phyloP scores from a whole-genome alignment of 2,888 invertebrate species.

The Amblyjoppa fuscipennis region DNA sequence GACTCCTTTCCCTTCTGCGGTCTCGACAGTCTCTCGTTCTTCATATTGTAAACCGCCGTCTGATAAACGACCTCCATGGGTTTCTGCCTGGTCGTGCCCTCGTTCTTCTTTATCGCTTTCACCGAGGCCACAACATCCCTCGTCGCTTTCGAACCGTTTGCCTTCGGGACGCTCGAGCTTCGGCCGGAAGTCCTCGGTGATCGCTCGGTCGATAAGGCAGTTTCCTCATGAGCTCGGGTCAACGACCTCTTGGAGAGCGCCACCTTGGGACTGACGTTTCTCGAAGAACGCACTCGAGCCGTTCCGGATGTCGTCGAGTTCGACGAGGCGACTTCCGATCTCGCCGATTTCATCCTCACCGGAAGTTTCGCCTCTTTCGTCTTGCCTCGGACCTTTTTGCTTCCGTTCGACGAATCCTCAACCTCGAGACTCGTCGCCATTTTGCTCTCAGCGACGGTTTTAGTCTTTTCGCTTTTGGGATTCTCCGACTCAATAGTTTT shows the following conservation, averaged over 20 bases:
- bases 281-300: slow-evolving; percentile 9
- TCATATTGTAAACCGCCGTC: slow-evolving; percentile 81
- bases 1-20: slow-evolving; percentile 73
- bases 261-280: slow-evolving; percentile 28
- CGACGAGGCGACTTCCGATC: slow-evolving; percentile 6
- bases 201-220: slow-evolving; percentile 36
- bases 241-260: not conserved
- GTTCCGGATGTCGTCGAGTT: slow-evolving; percentile 5
- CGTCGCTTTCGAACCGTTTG: slow-evolving; percentile 15
- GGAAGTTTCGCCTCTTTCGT: slow-evolving; percentile 14
- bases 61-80: slow-evolving; percentile 80
- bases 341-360: slow-evolving; percentile 8
- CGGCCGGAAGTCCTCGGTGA: slow-evolving; percentile 23
- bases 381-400: slow-evolving; percentile 39
- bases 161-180: not conserved
- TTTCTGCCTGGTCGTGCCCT: slow-evolving; percentile 63
- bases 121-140: slow-evolving; percentile 31
- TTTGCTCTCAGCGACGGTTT: not conserved
- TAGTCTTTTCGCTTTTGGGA: slow-evolving; percentile 24
- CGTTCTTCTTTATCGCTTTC: slow-evolving; percentile 31
- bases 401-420: not conserved
- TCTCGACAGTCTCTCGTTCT: slow-evolving; percentile 78
- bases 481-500: slow-evolving; percentile 16
- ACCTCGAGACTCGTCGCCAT: not conserved
- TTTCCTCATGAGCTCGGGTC: not conserved